phyloP scores from a whole-genome alignment of 2,888 invertebrate species.

The Bellardia bayeri region DNA sequence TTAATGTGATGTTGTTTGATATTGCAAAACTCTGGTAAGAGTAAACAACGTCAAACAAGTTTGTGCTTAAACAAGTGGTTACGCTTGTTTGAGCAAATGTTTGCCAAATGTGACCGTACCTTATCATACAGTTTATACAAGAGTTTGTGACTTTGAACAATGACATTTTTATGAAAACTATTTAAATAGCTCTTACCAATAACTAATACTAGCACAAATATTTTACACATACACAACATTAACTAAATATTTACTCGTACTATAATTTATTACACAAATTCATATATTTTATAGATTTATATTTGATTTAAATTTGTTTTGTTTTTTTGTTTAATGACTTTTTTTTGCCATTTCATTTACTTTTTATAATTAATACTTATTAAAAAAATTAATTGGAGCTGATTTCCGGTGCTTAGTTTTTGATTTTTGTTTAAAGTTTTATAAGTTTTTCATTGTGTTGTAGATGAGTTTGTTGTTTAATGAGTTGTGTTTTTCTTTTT shows the following conservation, averaged over 20 bases:
- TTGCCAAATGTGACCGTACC: too few relatives aligned
- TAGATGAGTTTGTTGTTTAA: slow-evolving; percentile 19
- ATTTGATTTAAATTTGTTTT: not conserved
- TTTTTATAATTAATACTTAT: slow-evolving; percentile 74
- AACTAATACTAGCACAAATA: slow-evolving; percentile 41
- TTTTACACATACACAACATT: slow-evolving; percentile 46
- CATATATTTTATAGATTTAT: slow-evolving; percentile 28
- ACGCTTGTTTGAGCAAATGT: too few relatives aligned
- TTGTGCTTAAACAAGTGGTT: too few relatives aligned
- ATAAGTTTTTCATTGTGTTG: slow-evolving; percentile 26
- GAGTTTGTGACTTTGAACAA: too few relatives aligned
- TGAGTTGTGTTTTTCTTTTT: slow-evolving; percentile 24
- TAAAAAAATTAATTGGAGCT: slow-evolving; percentile 76
- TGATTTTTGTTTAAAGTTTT: slow-evolving; percentile 37
- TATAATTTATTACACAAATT: slow-evolving; percentile 47
- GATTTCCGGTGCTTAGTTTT: slow-evolving; percentile 74
- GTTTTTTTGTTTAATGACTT: slow-evolving; percentile 16
- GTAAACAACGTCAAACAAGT: too few relatives aligned
- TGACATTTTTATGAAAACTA: too few relatives aligned
- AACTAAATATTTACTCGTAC: slow-evolving; percentile 29
- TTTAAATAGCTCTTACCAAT: slow-evolving; percentile 45
- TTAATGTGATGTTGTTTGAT: too few relatives aligned
- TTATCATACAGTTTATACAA: too few relatives aligned
- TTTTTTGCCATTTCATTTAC: slow-evolving; percentile 65
- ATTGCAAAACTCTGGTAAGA: too few relatives aligned